Base-by-base conservation (phyloP, 2,888 invertebrate genomes). In the Tethea ocularis region DNA sequence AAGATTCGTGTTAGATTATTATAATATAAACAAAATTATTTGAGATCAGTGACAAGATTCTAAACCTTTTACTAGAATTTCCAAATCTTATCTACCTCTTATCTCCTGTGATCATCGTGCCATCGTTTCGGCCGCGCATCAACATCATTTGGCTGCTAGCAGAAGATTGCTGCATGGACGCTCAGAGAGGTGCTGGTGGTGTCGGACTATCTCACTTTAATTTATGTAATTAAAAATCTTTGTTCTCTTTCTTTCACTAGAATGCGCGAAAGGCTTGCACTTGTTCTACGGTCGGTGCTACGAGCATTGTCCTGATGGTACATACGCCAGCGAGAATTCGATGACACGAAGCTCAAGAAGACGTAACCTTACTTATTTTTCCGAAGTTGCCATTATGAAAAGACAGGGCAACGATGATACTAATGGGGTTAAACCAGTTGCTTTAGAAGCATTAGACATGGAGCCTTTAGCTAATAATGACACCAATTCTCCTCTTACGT, bases 271-370 rank as follows among this genome's bases (percentile, higher is more conserved):
- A 77, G 94, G 94, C 78, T 93, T 94, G 82, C 94, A 94, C 82
- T 93, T 95, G 77, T 93, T 93, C 87, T 90, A 94, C 74, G 94
- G 94, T 64, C 87, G 87, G 74, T 96, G 96, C 88, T 88, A 94
- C 75, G 78, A 82, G 59, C 84, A 83, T 62, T 96, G 96, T 82
- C 95, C 95, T 51, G 86, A 78, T 59, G 87, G 88, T 66, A 92
- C 92, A 38, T 93, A 88, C 80, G 86, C 91, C 75, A 91, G 88
- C 77, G 90, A 90, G 75, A 78, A 86, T 52, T 72, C 87, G 29
- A 81, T 77, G 69, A 84, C 87, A 69, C 76, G 88, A 57, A 87
- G 82, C 70, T 89, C 91, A 68, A 84, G 91, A 77, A 82, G 91
- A 67, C 89, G 89, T 75, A 91, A 89, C 69, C 77, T 89, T 51